Percentiles rank a stretch among this genome's conserved stretches.
These are phyloP conservation scores for Danio tinwini DNA, from an alignment of 2,797 vertebrate species.

Conservation along the genomic window DNA sequence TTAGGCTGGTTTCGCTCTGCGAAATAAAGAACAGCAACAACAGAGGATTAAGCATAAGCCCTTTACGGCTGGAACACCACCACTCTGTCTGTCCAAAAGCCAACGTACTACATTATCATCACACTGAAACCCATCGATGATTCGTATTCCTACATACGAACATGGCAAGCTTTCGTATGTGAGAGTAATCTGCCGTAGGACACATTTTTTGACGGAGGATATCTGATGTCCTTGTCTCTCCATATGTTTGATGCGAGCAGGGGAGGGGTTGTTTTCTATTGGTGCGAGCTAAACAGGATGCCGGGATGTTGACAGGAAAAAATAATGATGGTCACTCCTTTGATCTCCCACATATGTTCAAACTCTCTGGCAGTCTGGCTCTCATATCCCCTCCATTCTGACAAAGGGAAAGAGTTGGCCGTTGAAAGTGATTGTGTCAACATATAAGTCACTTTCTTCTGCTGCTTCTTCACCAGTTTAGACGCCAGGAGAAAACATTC, in stretches of 20 bases:
- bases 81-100: slow-evolving; percentile 3
- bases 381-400: slow-evolving; percentile 18
- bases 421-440: slow-evolving; percentile 44
- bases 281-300: slow-evolving; percentile 55
- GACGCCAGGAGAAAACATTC: slow-evolving; percentile 33
- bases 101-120: background rate
- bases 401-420: slow-evolving; percentile 19
- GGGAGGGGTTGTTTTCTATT: slow-evolving; percentile 46
- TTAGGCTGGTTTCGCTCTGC: slow-evolving; percentile 62
- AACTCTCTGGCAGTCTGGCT: slow-evolving; percentile 46
- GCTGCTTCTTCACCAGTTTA: slow-evolving; percentile 29
- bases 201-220: slow-evolving; percentile 36
- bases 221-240: slow-evolving; percentile 51
- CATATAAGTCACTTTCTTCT: slow-evolving; percentile 45
- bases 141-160: slow-evolving; percentile 9
- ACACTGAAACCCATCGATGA: slow-evolving; percentile 8
- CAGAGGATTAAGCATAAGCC: slow-evolving; percentile 58
- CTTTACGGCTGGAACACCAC: slow-evolving; percentile 43
- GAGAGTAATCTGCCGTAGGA: slow-evolving; percentile 37
- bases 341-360: slow-evolving; percentile 62
- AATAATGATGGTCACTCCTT: slow-evolving; percentile 57
- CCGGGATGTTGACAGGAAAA: slow-evolving; percentile 59
- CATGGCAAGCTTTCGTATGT: slow-evolving; percentile 1
- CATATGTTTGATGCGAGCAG: slow-evolving; percentile 50
- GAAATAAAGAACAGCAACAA: slow-evolving; percentile 55